Evolutionary conservation across 2,888 invertebrate species (phyloP), one percentile per base, ranked within the genome.

Genomic region (Cheilosia soror): DNA sequence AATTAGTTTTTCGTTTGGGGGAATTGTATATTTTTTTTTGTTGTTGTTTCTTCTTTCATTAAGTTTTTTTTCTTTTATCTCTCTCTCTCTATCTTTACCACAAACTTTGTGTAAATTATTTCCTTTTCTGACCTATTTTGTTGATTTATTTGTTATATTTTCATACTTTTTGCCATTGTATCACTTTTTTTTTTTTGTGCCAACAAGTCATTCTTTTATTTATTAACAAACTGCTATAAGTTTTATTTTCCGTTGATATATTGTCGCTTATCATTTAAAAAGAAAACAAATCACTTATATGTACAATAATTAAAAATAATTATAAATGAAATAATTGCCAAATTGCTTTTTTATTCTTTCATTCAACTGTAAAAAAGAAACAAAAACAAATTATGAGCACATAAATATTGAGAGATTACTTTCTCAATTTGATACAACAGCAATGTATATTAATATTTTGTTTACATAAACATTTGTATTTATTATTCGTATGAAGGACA

Each of bases 1-100:
- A 90, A 88, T 73, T 80, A 75, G 81, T 72, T 75, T 62, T 68
- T 66, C 57, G 63, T 66, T 76, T 68, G 68, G 65, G 72, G 57
- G 68, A 49, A 69, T 49, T 79, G 82, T 84, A 78, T 75, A 84
- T 57, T 63, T 60, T 44, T 58, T 75, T 47, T 47, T 60, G 78
- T 49, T 40, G 31, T 71, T 76, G 31, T 65, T 44, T 55, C 29
- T 13, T 25, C 69, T 49, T 53, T 51, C 0, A 20, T 27, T 31
- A 31, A 31, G 13, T 47, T 68, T 49, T 58, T 1, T 44, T 42
- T 66, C n/a, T 29, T 2, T 47, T 25, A 2, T 72, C 62, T 76
- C 7, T 44, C 7, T 20, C 20, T 15, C 2, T 20, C 20, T 47
- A 15, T 66, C 27, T 58, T 33, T 69, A 25, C 53, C 33, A 51